A percentile compares a stretch with the other conserved stretches of the same genome.
These are phyloP conservation scores for Argyrosomus japonicus DNA, from an alignment of 2,113 vertebrate species.

Conservation along the genomic window DNA sequence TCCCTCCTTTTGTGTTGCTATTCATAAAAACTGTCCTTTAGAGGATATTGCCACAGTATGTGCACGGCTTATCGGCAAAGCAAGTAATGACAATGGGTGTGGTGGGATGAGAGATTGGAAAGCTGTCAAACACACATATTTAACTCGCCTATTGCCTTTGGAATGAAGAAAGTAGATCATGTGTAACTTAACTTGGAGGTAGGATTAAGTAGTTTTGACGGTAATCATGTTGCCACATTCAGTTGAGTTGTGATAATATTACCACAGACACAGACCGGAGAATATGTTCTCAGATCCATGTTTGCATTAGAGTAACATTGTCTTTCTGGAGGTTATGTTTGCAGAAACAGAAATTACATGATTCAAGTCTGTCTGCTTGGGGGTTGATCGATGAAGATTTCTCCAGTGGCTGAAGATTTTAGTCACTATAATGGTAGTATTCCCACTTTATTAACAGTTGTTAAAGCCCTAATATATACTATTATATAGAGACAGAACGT, in stretches of 20 bases:
- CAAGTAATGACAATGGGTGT: constrained; percentile 20
- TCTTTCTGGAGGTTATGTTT: neutral
- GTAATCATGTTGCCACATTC: constrained; percentile 10
- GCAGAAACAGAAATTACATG: neutral
- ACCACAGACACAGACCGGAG: neutral
- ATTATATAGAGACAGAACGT: neutral
- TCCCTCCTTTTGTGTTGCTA: constrained; percentile 47
- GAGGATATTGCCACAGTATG: constrained; percentile 58
- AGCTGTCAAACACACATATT: constrained; percentile 23
- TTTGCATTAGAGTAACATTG: neutral
- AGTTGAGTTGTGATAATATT: constrained; percentile 2
- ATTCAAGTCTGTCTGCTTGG: neutral
- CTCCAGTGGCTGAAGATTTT: neutral
- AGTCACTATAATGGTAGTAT: neutral
- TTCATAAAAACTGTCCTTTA: constrained; percentile 51
- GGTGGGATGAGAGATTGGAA: constrained; percentile 24
- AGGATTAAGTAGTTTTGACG: constrained; percentile 20
- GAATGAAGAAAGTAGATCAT: constrained; percentile 4
- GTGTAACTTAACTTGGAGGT: constrained; percentile 22
- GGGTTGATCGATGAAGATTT: neutral
- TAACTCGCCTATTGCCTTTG: constrained; percentile 16
- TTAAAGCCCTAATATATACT: neutral
- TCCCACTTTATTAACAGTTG: neutral
- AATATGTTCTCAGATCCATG: neutral
- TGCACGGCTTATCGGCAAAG: constrained; percentile 55